Evolutionary conservation across 1,140 invertebrate genomes (phyloP), one percentile per base, ranked within the genome.

Genomic region (Drosophila littoralis): DNA sequence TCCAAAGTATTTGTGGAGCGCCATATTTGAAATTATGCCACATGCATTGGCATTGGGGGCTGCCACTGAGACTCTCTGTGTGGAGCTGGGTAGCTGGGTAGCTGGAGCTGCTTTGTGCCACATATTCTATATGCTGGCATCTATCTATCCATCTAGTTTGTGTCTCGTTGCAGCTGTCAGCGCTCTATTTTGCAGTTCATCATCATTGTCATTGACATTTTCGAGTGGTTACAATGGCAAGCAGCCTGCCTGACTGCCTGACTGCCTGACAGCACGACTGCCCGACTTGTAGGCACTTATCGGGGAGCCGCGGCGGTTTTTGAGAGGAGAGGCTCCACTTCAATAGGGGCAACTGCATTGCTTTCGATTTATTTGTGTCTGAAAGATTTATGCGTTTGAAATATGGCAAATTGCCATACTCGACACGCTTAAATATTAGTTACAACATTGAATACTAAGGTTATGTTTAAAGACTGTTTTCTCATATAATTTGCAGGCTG

Each of bases 191-290:
- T 89, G 80, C 84, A 84, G 80, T 89, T 89, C 84, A 89, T 89
- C 84, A 89, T 89, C 84, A 89, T 89, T 89, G 84, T 89, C 84
- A 89, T 84, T 89, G 84, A 81, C 84, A 84, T 83, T 89, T 89
- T 89, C 65, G 84, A 88, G 83, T 88, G 84, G 83, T 81, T 83
- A 89, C 83, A 86, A 88, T 88, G 66, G 83, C 83, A 79, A 86
- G 66, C 79, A 79, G 63, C 15, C 61, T 59, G 65, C 15, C 59
- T 51, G 9, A 10, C 9, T 22, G 33, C 48, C 36, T 3, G 22
- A 28, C 9, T 35, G 33, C 48, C 36, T 3, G 17, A 17, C 35
- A 8, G 7, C 12, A 4, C 8, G 32, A 38, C 22, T 32, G 42
- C 28, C 59, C 42, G 12, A 13, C 48, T 45, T 33, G 17, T 43